Percentiles rank a stretch among this genome's conserved stretches.
Evolutionary conservation across 2,113 vertebrate species (phyloP).

Genomic region (Sphyrna mokarran): DNA sequence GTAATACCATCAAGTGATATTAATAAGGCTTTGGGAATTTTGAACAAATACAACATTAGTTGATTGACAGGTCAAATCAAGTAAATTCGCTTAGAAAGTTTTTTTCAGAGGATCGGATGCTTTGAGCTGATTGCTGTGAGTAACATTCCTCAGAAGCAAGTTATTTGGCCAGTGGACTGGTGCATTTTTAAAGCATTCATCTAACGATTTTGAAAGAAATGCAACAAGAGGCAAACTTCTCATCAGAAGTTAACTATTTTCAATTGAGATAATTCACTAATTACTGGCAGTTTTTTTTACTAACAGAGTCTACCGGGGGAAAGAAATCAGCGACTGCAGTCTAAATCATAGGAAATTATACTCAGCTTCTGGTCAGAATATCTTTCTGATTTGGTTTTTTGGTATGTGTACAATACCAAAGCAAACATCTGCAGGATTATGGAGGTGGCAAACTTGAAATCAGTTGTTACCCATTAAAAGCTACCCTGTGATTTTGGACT

Average conservation of each 20-base stretch:
- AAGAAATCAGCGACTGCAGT: not conserved
- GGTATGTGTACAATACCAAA: not conserved
- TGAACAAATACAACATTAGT: not conserved
- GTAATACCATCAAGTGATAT: not conserved
- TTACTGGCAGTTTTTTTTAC: not conserved
- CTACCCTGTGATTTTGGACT: not conserved
- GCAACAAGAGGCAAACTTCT: not conserved
- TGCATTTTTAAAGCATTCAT: not conserved
- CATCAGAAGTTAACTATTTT: not conserved
- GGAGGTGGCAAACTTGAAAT: not conserved
- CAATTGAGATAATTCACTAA: not conserved
- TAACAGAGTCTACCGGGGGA: not conserved
- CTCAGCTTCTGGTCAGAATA: not conserved
- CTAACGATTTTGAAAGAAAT: not conserved
- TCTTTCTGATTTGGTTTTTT: not conserved
- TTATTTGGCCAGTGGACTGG: not conserved
- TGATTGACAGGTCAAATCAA: not conserved
- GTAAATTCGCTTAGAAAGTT: not conserved
- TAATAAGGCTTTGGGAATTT: not conserved
- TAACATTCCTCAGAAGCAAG: not conserved
- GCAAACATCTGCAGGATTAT: not conserved
- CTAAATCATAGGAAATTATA: not conserved
- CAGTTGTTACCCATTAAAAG: not conserved
- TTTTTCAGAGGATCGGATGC: not conserved
- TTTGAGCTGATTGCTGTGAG: not conserved